Conservation (phyloP, 2,888 invertebrate species). For the Trimorus sp. region DNA sequence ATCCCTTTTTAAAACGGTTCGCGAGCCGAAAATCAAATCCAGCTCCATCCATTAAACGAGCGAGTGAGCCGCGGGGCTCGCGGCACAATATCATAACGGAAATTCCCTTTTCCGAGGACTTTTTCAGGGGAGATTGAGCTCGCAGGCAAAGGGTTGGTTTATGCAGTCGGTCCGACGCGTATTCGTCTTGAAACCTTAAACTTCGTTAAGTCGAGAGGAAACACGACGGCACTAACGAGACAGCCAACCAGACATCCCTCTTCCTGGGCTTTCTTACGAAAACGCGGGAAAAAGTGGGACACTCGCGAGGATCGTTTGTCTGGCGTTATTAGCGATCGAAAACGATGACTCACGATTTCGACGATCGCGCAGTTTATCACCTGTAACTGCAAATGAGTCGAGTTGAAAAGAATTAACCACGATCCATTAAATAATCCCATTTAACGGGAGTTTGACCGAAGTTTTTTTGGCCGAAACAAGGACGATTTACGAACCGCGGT, state of each 20-base stretch:
- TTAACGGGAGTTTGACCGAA: neutral
- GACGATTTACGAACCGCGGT: too few species aligned
- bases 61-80: constrained; percentile 44
- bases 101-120: constrained; percentile 49
- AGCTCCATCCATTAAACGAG: constrained; percentile 58
- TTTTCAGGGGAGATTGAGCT: constrained; percentile 54
- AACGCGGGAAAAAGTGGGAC: constrained; percentile 37
- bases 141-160: constrained; percentile 55
- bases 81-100: constrained; percentile 59
- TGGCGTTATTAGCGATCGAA: too few species aligned
- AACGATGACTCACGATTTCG: too few species aligned
- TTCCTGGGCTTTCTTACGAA: constrained; percentile 43
- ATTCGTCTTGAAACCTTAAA: constrained; percentile 62
- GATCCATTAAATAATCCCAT: too few species aligned
- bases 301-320: too few species aligned
- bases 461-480: too few species aligned
- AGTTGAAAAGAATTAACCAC: too few species aligned
- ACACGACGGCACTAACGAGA: constrained; percentile 64
- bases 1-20: constrained; percentile 55
- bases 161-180: constrained; percentile 47
- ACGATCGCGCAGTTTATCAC: too few species aligned
- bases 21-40: constrained; percentile 57
- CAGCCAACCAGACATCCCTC: constrained; percentile 65
- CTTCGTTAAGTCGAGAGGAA: constrained; percentile 64
- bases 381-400: too few species aligned